phyloP scores from a whole-genome alignment of 2,888 invertebrate genomes.

The Onchidella celtica region DNA sequence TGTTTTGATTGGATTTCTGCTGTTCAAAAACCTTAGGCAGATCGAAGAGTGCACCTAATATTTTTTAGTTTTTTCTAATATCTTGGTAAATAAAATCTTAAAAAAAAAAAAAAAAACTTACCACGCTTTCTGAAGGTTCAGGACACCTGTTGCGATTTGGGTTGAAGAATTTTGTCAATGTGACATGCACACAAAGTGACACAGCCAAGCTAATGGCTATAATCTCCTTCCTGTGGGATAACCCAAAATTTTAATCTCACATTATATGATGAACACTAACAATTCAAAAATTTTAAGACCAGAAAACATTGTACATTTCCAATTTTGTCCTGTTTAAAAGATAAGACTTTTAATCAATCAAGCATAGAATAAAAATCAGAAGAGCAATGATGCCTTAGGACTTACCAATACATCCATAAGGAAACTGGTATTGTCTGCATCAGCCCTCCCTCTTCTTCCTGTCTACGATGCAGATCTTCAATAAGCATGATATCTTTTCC shows the following conservation, averaged over 20 bases:
- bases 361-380: too few species aligned
- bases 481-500: slow-evolving; percentile 28
- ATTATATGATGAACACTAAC: too few species aligned
- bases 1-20: too few species aligned
- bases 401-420: slow-evolving; percentile 89
- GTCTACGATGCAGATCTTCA: slow-evolving; percentile 4
- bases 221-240: slow-evolving; percentile 87
- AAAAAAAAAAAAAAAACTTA: slow-evolving; percentile 17
- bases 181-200: slow-evolving; percentile 83
- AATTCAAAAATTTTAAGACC: too few species aligned
- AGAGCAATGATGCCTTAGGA: too few species aligned
- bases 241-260: background rate
- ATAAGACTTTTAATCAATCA: background rate
- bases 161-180: slow-evolving; percentile 51
- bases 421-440: slow-evolving; percentile 83
- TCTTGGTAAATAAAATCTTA: too few species aligned
- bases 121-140: background rate
- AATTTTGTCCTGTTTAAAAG: background rate
- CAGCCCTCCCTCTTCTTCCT: slow-evolving; percentile 26
- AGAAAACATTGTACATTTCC: too few species aligned
- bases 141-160: background rate
- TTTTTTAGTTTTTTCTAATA: too few species aligned
- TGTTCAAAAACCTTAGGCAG: too few species aligned
- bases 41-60: too few species aligned
- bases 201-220: slow-evolving; percentile 88